phyloP scores from a whole-genome alignment of 2,113 vertebrate genomes.

The Hemichromis elongatus region DNA sequence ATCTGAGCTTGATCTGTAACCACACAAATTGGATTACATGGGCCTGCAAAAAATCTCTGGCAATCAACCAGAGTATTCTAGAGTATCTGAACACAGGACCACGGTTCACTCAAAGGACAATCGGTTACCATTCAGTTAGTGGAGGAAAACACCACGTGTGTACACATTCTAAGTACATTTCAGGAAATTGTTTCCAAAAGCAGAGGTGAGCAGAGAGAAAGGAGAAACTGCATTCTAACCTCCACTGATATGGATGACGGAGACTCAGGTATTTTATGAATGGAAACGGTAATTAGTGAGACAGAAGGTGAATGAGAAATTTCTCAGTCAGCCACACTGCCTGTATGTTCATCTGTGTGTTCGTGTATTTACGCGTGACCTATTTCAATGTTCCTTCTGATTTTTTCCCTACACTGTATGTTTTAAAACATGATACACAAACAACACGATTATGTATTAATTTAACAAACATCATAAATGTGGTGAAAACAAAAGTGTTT shows the following conservation, averaged over 20 bases:
- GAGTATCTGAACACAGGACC: not conserved
- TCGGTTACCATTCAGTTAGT: not conserved
- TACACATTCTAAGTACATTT: not conserved
- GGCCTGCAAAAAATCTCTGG: constrained; percentile 25
- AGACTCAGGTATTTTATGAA: constrained; percentile 27
- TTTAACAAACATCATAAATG: not conserved
- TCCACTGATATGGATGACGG: not conserved
- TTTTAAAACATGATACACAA: not conserved
- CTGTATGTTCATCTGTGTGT: constrained; percentile 13
- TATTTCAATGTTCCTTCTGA: constrained; percentile 10
- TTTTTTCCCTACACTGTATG: not conserved
- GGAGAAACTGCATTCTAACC: not conserved
- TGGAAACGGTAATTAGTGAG: constrained; percentile 11
- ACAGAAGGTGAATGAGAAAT: constrained; percentile 46
- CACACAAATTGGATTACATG: constrained; percentile 33
- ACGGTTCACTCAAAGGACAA: constrained; percentile 25
- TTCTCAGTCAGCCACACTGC: constrained; percentile 58
- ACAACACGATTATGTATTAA: not conserved
- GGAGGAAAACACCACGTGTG: not conserved
- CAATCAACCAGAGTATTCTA: constrained; percentile 19
- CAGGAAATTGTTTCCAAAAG: not conserved
- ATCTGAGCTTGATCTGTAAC: constrained; percentile 35
- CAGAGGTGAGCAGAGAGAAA: not conserved
- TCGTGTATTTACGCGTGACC: constrained; percentile 23
- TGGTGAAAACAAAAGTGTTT: not conserved